Percentiles rank a stretch among this genome's conserved stretches.
Conservation (phyloP, 2,797 vertebrate genomes). For the Tiaroga cobitis region DNA sequence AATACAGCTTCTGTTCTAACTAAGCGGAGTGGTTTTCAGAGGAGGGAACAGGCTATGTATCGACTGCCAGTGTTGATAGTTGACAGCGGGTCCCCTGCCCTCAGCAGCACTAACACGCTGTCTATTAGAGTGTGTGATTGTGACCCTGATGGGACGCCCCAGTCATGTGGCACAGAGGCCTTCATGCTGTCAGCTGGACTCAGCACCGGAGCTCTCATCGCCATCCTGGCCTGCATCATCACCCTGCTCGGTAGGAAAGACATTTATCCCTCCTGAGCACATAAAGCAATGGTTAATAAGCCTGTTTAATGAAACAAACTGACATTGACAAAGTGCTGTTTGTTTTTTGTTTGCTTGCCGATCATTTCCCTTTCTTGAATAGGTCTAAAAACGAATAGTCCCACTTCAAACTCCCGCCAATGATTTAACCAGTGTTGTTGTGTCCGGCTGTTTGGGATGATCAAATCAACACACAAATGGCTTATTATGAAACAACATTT, state of each 20-base stretch:
- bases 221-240: constrained; percentile 86
- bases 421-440: not conserved
- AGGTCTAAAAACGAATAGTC: not conserved
- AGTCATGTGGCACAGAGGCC: constrained; percentile 86
- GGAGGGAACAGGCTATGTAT: constrained; percentile 85
- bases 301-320: not conserved
- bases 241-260: constrained; percentile 81
- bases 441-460: not conserved
- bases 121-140: constrained; percentile 88
- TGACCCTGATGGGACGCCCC: constrained; percentile 81
- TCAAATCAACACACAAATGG: not conserved
- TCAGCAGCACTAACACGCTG: constrained; percentile 88
- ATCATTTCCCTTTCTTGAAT: not conserved
- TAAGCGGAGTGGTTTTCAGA: constrained; percentile 82
- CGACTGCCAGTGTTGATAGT: constrained; percentile 86
- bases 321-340: not conserved
- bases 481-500: not conserved
- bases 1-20: constrained; percentile 86
- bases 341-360: constrained; percentile 1
- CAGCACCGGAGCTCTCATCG: constrained; percentile 86
- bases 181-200: constrained; percentile 85
- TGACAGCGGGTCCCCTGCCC: constrained; percentile 85
- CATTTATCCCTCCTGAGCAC: not conserved
- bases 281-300: not conserved
- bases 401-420: not conserved